Evolutionary conservation across 2,113 vertebrate species (phyloP).

Genomic region (Bubo blakistoni): DNA sequence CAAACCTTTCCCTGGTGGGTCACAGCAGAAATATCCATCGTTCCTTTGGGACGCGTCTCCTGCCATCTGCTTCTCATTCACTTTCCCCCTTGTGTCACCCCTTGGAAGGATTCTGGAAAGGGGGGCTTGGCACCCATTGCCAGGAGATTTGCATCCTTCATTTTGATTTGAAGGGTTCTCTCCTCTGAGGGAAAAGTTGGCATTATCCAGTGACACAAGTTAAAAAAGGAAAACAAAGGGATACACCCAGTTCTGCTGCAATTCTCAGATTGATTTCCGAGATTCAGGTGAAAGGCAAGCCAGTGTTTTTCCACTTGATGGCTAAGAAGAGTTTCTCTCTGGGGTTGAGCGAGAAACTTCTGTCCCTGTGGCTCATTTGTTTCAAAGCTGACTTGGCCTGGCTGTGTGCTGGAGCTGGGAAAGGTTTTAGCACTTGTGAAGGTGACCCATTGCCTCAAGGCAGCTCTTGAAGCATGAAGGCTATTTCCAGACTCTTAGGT

Average conservation of each 20-base stretch:
- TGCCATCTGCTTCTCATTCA: conserved; percentile 57
- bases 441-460: background rate
- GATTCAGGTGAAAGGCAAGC: conserved; percentile 36
- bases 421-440: background rate
- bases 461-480: background rate
- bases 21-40: conserved; percentile 47
- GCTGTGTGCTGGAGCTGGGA: background rate
- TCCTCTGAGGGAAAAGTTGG: conserved; percentile 2
- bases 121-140: background rate
- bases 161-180: conserved; percentile 26
- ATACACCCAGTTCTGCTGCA: conserved; percentile 17
- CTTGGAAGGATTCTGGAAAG: conserved; percentile 29
- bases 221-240: conserved; percentile 47
- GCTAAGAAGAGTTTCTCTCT: background rate
- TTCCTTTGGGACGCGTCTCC: background rate
- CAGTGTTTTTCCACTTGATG: conserved; percentile 6
- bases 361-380: background rate
- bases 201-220: background rate
- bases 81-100: background rate
- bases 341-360: background rate
- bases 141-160: conserved; percentile 28
- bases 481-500: background rate
- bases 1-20: conserved; percentile 55
- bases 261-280: background rate
- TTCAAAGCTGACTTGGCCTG: background rate